Percentiles rank a stretch among this genome's conserved stretches.
phyloP scores from a whole-genome alignment of 53 echinoderm and acorn worm species.

The Echinometra lucunter region DNA sequence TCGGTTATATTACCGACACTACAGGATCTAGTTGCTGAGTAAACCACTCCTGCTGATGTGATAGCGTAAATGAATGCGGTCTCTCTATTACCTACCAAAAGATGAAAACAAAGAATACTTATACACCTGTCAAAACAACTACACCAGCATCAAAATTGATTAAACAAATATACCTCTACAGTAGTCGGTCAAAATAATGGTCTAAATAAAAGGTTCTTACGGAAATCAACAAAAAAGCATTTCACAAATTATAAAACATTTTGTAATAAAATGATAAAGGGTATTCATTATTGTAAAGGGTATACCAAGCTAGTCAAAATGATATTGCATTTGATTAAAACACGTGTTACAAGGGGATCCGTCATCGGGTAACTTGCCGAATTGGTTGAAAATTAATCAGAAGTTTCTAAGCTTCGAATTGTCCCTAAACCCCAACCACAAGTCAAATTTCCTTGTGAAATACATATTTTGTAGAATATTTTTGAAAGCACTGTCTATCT shows the following conservation, averaged over 20 bases:
- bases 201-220: too few relatives aligned
- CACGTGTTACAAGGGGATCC: neutral
- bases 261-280: too few relatives aligned
- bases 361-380: neutral
- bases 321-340: neutral
- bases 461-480: neutral
- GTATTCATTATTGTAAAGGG: neutral
- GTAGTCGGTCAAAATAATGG: too few relatives aligned
- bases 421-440: neutral
- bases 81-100: conserved; percentile 75
- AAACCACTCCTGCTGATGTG: conserved; percentile 92
- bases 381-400: neutral
- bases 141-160: neutral
- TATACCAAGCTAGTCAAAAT: neutral
- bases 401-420: neutral
- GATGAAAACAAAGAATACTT: neutral
- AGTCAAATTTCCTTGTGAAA: neutral
- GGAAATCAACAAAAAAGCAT: too few relatives aligned
- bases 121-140: neutral
- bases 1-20: conserved; percentile 89
- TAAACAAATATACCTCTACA: neutral
- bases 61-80: conserved; percentile 96
- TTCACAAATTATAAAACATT: too few relatives aligned
- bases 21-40: conserved; percentile 85
- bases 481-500: neutral